Percentiles rank a stretch among this genome's conserved stretches.
phyloP scores from a whole-genome alignment of 2,797 vertebrate genomes.

The Peromyscus eremicus region DNA sequence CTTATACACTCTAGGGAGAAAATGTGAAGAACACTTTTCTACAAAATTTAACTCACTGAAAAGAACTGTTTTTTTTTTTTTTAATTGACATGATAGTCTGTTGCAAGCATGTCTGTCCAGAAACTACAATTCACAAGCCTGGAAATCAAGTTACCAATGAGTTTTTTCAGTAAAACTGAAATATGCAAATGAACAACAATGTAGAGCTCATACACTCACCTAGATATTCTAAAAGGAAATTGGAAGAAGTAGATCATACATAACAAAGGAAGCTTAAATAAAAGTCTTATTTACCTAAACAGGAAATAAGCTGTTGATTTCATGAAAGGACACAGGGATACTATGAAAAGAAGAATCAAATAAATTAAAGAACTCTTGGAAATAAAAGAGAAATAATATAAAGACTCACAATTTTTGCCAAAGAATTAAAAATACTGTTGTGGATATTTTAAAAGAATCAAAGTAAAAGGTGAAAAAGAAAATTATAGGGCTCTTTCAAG shows the following conservation, averaged over 20 bases:
- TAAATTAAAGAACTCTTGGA: background rate
- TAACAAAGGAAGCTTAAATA: constrained; percentile 38
- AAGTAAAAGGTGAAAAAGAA: background rate
- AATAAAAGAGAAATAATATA: constrained; percentile 27
- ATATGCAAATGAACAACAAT: background rate
- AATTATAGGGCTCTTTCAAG: background rate
- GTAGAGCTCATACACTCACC: background rate
- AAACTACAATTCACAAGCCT: constrained; percentile 14
- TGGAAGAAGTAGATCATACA: background rate
- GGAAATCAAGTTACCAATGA: background rate
- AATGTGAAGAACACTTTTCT: constrained; percentile 10
- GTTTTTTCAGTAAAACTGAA: background rate
- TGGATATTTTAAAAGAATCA: background rate
- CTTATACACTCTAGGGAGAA: background rate
- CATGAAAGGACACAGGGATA: constrained; percentile 13
- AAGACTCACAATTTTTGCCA: background rate
- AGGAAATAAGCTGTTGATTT: background rate
- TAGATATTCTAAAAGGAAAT: background rate
- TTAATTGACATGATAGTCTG: background rate
- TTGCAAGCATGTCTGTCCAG: constrained; percentile 1
- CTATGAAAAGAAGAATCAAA: background rate
- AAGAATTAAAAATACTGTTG: background rate
- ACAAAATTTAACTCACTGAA: background rate
- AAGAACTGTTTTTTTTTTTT: background rate
- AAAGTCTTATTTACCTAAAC: background rate